Percentiles rank a stretch among this genome's conserved stretches.
These are phyloP conservation scores for Pentamera pediparva DNA, from an alignment of 53 echinoderm and acorn worm species.

Conservation along the genomic window DNA sequence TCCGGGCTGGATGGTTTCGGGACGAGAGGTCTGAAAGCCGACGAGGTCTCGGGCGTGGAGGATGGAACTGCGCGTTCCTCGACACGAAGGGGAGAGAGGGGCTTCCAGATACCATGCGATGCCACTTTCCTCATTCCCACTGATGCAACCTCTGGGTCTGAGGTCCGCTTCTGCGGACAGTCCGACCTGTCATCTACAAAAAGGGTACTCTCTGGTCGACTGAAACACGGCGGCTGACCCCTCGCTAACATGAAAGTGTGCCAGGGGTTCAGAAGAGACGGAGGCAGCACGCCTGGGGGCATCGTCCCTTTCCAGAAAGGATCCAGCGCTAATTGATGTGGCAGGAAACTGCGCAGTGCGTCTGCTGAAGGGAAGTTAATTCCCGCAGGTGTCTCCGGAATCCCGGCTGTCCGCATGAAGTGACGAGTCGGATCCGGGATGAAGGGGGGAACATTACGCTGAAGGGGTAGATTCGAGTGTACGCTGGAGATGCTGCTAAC, in stretches of 20 bases:
- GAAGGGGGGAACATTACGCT: neutral
- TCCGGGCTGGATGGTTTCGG: neutral
- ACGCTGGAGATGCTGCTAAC: neutral
- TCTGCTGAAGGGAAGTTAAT: constrained; percentile 8
- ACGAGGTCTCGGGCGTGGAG: neutral
- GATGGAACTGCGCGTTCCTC: neutral
- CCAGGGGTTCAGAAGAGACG: constrained; percentile 14
- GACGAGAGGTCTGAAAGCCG: constrained; percentile 17
- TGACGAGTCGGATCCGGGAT: constrained; percentile 11
- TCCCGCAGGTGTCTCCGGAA: neutral
- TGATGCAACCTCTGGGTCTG: neutral
- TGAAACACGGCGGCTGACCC: constrained; percentile 14
- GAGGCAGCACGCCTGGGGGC: constrained; percentile 1
- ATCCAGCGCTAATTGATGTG: constrained; percentile 7
- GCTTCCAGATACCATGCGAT: neutral
- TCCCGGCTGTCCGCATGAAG: neutral
- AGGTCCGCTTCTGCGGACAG: neutral
- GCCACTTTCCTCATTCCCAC: neutral
- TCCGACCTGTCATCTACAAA: neutral
- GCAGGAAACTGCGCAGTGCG: constrained; percentile 2
- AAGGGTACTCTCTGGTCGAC: neutral
- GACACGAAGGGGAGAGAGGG: neutral
- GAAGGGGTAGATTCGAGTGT: neutral
- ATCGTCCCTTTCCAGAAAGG: constrained; percentile 14
- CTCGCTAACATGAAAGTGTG: constrained; percentile 28